Evolutionary conservation across 2,888 invertebrate genomes (phyloP), one percentile per base, ranked within the genome.

Genomic region (Dasysyrphus tricinctus): DNA sequence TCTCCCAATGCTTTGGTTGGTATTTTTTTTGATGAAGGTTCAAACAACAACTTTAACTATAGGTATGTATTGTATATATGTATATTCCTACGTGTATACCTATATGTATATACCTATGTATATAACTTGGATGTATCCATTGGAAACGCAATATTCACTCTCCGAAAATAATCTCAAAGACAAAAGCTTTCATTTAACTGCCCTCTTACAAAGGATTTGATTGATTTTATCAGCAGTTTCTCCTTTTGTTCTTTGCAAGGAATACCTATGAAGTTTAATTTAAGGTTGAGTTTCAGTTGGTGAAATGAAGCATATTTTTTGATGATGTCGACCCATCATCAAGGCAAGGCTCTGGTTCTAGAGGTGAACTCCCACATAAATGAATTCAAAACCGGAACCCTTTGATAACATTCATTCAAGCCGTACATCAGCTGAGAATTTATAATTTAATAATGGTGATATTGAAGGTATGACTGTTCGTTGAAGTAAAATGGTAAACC

Each of bases 151-250:
- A 49, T 49, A 29, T 44, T 63, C 19, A 2, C 12, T 34, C 12
- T 34, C 65, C 16, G 12, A 47, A 47, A 63, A 44, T 44, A 63
- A 63, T 32, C 32, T 65, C 6, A 44, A 44, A 74, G 69, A 80
- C 75, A 70, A 80, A 75, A 56, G 70, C 47, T 47, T 80, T 70
- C 63, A 63, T 29, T 70, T 47, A 65, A 72, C 57, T 75, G 56
- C 44, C 54, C 37, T 11, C 6, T 56, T n/a, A 54, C 37, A 81
- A 70, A 70, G 70, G 70, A 49, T 63, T 70, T 75, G 80, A 76
- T 76, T 76, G 76, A 72, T 69, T 80, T 61, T 80, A 80, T 80
- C 69, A 79, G 70, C 19, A 59, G 32, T 70, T 54, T 6, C 39
- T 54, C 37, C 39, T 69, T 51, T 65, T 47, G 65, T 65, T 65